Conservation (phyloP, 2,888 invertebrate species). For the Hirtodrosophila duncani region DNA sequence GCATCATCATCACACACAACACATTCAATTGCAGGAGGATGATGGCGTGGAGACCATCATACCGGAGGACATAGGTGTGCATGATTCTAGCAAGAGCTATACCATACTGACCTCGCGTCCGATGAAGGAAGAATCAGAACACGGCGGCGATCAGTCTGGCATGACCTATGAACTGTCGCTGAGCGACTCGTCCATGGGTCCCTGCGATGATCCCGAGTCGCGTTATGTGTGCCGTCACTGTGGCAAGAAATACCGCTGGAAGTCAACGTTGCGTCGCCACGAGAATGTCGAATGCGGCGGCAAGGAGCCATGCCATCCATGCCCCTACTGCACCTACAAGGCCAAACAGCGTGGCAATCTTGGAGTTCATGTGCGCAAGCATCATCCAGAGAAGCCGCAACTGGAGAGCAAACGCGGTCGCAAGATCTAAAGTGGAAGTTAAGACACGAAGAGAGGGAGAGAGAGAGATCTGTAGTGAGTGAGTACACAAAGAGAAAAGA, state of each 20-base stretch:
- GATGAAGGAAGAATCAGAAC: conserved; percentile 75
- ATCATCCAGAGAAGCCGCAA: conserved; percentile 81
- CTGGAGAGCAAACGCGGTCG: conserved; percentile 78
- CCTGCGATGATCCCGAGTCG: conserved; percentile 79
- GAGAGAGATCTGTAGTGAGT: too few species aligned
- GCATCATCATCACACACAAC: conserved; percentile 67
- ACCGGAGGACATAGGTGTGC: conserved; percentile 68
- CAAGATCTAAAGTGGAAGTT: conserved; percentile 75
- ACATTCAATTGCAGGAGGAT: conserved; percentile 53
- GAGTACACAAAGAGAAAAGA: conserved; percentile 26
- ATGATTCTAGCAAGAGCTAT: conserved; percentile 76
- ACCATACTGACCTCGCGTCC: conserved; percentile 77
- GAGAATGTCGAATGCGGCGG: conserved; percentile 91
- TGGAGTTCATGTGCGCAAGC: conserved; percentile 88
- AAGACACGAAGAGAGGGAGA: neutral
- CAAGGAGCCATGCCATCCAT: conserved; percentile 89
- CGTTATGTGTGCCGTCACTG: conserved; percentile 89
- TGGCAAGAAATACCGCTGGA: conserved; percentile 92
- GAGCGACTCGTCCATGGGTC: conserved; percentile 77
- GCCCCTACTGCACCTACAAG: conserved; percentile 87
- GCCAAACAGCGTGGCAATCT: conserved; percentile 90
- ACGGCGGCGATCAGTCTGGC: conserved; percentile 63
- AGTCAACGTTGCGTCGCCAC: conserved; percentile 89
- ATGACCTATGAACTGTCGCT: conserved; percentile 77
- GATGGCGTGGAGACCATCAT: conserved; percentile 69